phyloP scores from a whole-genome alignment of 2,888 invertebrate species.

The Hyposoter didymator region DNA sequence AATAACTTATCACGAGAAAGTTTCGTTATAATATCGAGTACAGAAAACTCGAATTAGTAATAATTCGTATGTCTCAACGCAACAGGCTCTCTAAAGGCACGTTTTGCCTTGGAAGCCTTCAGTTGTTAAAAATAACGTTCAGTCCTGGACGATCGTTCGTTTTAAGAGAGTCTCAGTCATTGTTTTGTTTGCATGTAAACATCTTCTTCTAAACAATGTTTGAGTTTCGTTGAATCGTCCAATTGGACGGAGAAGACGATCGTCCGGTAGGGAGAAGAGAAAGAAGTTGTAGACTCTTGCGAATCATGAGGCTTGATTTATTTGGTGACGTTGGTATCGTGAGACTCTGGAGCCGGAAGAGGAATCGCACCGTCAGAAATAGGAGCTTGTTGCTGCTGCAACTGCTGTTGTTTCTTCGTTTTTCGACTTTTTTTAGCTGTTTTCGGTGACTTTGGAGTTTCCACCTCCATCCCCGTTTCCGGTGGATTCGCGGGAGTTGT shows the following conservation, averaged over 20 bases:
- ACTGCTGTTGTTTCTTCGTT: slow-evolving; percentile 75
- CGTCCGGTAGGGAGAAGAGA: slow-evolving; percentile 8
- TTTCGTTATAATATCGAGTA: slow-evolving; percentile 27
- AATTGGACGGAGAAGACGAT: neutral
- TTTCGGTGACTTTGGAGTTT: slow-evolving; percentile 71
- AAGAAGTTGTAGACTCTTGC: slow-evolving; percentile 10
- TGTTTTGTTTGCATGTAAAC: neutral
- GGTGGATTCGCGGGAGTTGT: slow-evolving; percentile 20
- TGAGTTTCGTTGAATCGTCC: slow-evolving; percentile 10
- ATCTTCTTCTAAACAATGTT: neutral
- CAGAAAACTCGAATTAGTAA: slow-evolving; percentile 32
- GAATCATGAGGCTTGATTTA: slow-evolving; percentile 48
- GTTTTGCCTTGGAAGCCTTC: neutral
- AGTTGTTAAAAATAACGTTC: neutral
- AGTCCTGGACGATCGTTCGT: slow-evolving; percentile 2
- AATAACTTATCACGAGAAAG: slow-evolving; percentile 42
- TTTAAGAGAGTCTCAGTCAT: slow-evolving; percentile 19
- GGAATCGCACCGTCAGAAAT: slow-evolving; percentile 80
- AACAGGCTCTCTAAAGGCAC: slow-evolving; percentile 14
- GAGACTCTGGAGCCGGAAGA: slow-evolving; percentile 77
- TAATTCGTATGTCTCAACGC: slow-evolving; percentile 9
- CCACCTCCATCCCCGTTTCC: slow-evolving; percentile 62
- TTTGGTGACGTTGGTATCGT: slow-evolving; percentile 54
- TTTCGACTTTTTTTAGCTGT: slow-evolving; percentile 77
- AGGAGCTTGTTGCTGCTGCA: slow-evolving; percentile 69